Percentiles rank a stretch among this genome's conserved stretches.
phyloP scores from a whole-genome alignment of 1,140 invertebrate species.

The Homalodisca vitripennis region DNA sequence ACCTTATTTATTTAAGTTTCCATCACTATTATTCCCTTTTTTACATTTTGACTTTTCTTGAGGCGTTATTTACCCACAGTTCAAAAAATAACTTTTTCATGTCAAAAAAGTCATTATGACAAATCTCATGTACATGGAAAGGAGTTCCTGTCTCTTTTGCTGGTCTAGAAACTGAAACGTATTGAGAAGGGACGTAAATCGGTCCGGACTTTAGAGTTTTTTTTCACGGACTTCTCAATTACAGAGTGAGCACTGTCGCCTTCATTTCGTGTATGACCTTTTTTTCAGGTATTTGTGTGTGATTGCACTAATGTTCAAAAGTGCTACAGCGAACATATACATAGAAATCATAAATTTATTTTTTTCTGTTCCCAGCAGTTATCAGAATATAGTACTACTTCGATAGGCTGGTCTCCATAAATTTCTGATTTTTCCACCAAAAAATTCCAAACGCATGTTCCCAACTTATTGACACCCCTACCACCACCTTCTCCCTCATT shows the following conservation, averaged over 20 bases:
- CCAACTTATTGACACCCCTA: conserved; percentile 49
- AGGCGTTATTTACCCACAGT: no score
- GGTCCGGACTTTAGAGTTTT: conserved; percentile 44
- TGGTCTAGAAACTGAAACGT: background rate
- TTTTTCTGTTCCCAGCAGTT: conserved; percentile 48
- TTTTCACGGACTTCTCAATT: conserved; percentile 45
- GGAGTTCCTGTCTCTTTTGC: conserved; percentile 30
- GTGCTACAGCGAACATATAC: conserved; percentile 40
- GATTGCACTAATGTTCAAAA: conserved; percentile 30
- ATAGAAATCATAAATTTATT: conserved; percentile 45
- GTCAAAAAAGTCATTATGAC: no score
- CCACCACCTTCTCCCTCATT: conserved; percentile 48
- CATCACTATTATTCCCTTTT: no score
- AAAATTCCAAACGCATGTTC: conserved; percentile 45
- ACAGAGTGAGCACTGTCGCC: conserved; percentile 8
- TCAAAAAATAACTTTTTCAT: no score
- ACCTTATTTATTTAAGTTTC: no score
- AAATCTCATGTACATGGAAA: conserved; percentile 19
- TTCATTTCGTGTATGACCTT: conserved; percentile 33
- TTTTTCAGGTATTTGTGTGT: conserved; percentile 32
- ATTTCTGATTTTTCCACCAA: conserved; percentile 32
- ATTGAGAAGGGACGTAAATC: conserved; percentile 41
- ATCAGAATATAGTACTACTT: conserved; percentile 46
- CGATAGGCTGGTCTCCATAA: conserved; percentile 37
- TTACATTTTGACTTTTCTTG: no score